These are phyloP conservation scores for Thelaira solivaga DNA, from an alignment of 2,888 invertebrate genomes.

Conservation along the genomic window DNA sequence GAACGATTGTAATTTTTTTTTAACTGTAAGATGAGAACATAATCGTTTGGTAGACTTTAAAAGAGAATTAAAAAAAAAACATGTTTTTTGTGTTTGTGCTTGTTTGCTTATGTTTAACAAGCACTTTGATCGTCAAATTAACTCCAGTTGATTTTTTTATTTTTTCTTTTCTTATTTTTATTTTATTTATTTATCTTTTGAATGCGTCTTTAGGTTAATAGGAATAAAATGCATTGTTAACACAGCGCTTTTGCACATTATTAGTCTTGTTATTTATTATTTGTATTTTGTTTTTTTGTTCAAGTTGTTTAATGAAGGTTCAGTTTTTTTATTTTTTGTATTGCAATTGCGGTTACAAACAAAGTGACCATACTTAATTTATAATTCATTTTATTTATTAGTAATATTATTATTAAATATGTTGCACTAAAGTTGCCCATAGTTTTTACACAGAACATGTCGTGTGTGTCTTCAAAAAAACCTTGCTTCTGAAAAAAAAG, in stretches of 20 bases:
- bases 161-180: neutral
- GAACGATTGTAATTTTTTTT: neutral
- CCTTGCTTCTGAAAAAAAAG: too few relatives aligned
- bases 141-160: constrained; percentile 66
- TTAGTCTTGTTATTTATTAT: constrained; percentile 34
- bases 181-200: too few relatives aligned
- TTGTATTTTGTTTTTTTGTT: neutral
- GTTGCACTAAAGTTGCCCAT: too few relatives aligned
- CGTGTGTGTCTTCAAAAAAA: too few relatives aligned
- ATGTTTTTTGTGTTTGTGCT: constrained; percentile 21
- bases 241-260: constrained; percentile 39
- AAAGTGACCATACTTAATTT: constrained; percentile 4
- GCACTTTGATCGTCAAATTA: constrained; percentile 69
- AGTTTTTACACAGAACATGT: too few relatives aligned
- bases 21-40: constrained; percentile 6
- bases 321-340: too few relatives aligned
- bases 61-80: constrained; percentile 25
- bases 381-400: too few relatives aligned
- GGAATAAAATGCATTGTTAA: constrained; percentile 43
- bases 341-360: neutral
- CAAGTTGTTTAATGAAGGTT: neutral
- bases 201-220: constrained; percentile 52
- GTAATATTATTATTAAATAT: too few relatives aligned
- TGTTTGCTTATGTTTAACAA: constrained; percentile 47
- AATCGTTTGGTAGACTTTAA: constrained; percentile 3